These are phyloP conservation scores for Ctenosaura bakeri DNA, from an alignment of 2,797 vertebrate species.

Conservation along the genomic window DNA sequence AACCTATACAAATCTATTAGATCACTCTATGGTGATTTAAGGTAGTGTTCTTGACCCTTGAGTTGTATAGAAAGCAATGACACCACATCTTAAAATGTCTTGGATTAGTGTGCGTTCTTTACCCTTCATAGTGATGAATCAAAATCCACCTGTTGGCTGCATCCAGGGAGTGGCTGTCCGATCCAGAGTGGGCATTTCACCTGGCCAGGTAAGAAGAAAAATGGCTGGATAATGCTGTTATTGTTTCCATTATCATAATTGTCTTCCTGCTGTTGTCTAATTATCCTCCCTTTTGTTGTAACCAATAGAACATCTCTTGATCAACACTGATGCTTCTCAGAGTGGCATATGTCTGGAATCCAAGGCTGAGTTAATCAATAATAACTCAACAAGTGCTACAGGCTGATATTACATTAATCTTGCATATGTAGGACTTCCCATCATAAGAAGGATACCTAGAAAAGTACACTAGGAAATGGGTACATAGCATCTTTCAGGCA, in stretches of 20 bases:
- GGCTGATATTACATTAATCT: not conserved
- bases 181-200: constrained; percentile 79
- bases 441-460: not conserved
- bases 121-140: constrained; percentile 77
- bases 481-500: not conserved
- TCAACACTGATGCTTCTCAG: too few relatives aligned
- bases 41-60: accelerated
- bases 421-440: not conserved
- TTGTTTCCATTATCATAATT: not conserved
- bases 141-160: constrained; percentile 81
- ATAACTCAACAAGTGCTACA: not conserved
- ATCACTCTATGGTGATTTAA: accelerated
- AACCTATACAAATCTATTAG: not conserved
- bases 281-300: not conserved
- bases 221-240: not conserved
- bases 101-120: constrained; percentile 7
- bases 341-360: not conserved
- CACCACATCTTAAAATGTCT: not conserved
- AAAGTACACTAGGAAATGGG: not conserved
- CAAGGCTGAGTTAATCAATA: not conserved
- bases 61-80: not conserved
- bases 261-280: not conserved
- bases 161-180: constrained; percentile 71
- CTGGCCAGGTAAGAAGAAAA: constrained; percentile 71
- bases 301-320: not conserved